These are phyloP conservation scores for Laterallus jamaicensis DNA, from an alignment of 2,113 vertebrate species.

Conservation along the genomic window DNA sequence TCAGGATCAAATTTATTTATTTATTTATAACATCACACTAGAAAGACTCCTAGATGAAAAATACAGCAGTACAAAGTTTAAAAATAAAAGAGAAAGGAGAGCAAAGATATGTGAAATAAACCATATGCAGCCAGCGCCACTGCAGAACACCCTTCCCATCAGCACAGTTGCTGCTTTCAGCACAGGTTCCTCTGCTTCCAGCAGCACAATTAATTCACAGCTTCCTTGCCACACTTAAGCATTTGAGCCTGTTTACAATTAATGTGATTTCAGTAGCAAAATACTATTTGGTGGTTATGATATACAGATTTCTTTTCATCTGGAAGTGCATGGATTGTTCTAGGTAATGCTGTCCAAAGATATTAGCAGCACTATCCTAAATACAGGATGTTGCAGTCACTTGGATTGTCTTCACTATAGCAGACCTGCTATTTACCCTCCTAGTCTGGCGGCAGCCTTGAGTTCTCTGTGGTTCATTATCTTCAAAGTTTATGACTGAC, in stretches of 20 bases:
- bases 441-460: not conserved
- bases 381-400: not conserved
- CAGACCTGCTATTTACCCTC: not conserved
- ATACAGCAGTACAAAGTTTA: not conserved
- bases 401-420: not conserved
- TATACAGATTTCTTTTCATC: rapidly evolving
- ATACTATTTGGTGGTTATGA: not conserved
- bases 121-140: not conserved
- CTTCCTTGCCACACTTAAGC: not conserved
- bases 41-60: not conserved
- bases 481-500: not conserved
- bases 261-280: not conserved
- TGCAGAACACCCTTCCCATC: not conserved
- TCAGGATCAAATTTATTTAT: not conserved
- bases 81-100: not conserved
- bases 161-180: not conserved
- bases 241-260: not conserved
- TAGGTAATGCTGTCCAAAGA: not conserved
- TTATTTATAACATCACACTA: not conserved
- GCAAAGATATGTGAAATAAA: not conserved
- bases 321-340: not conserved
- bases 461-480: not conserved
- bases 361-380: not conserved
- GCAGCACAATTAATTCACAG: rapidly evolving
- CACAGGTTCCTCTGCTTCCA: not conserved